A percentile compares a stretch with the other conserved stretches of the same genome.
Conservation (phyloP, 30 jellyfish, hydroid and myxozoan genomes). For the Aurelia aurita region DNA sequence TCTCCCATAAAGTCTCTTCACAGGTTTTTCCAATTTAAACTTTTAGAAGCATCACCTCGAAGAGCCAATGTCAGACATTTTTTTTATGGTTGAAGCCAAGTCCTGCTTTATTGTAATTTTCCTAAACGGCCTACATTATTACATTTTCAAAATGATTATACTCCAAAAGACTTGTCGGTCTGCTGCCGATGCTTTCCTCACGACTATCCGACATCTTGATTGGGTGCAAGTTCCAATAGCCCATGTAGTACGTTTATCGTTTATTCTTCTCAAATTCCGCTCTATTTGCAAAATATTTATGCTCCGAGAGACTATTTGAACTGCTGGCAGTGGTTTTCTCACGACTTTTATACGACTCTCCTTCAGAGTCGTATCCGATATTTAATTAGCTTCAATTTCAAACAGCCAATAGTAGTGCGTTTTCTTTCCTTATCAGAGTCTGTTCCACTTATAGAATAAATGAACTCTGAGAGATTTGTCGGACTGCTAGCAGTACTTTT, state of each 20-base stretch:
- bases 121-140: too few relatives aligned
- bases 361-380: slow-evolving; percentile 65
- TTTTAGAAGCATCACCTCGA: too few relatives aligned
- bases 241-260: slow-evolving; percentile 67
- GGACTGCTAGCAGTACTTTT: slow-evolving; percentile 7
- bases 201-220: too few relatives aligned
- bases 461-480: background rate
- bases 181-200: too few relatives aligned
- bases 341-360: slow-evolving; percentile 16
- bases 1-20: too few relatives aligned
- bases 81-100: too few relatives aligned
- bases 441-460: background rate
- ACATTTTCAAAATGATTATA: too few relatives aligned
- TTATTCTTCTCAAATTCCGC: too few relatives aligned
- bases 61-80: too few relatives aligned
- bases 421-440: slow-evolving; percentile 56
- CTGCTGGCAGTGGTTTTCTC: background rate
- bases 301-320: background rate
- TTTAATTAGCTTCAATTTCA: background rate
- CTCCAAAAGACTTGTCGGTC: too few relatives aligned
- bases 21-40: too few relatives aligned
- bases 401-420: slow-evolving; percentile 72
- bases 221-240: background rate
- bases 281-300: background rate
- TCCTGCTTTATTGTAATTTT: too few relatives aligned